A percentile compares a stretch with the other conserved stretches of the same genome.
phyloP scores from a whole-genome alignment of 2,888 invertebrate species.

The Erpobdella octoculata region DNA sequence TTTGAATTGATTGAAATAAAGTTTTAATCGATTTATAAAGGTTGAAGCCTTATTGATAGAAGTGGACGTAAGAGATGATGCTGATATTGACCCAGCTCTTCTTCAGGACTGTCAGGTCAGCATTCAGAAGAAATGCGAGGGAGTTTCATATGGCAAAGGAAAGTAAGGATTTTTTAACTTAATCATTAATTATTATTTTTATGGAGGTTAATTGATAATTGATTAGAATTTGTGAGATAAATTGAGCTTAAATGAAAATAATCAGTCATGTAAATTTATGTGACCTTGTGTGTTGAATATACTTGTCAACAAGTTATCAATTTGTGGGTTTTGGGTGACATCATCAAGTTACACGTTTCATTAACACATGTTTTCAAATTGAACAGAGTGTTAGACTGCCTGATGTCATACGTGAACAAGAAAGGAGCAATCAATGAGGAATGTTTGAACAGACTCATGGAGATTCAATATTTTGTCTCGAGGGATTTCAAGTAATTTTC shows the following conservation, averaged over 20 bases:
- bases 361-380: not conserved
- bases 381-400: slow-evolving; percentile 74
- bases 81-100: slow-evolving; percentile 85
- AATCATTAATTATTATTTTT: not conserved
- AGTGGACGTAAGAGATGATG: slow-evolving; percentile 86
- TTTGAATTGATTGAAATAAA: no score
- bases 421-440: slow-evolving; percentile 73
- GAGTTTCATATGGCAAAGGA: slow-evolving; percentile 47
- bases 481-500: slow-evolving; percentile 72
- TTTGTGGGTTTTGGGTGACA: no score
- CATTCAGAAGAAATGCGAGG: slow-evolving; percentile 62
- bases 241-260: not conserved
- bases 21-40: no score
- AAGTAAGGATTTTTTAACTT: slow-evolving; percentile 16
- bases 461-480: slow-evolving; percentile 93
- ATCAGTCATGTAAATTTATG: not conserved
- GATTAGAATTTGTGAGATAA: not conserved
- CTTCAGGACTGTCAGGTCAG: slow-evolving; percentile 77
- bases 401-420: slow-evolving; percentile 82
- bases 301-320: no score
- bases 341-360: not conserved
- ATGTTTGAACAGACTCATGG: slow-evolving; percentile 82
- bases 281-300: not conserved
- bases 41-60: slow-evolving; percentile 73
- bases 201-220: not conserved